These are phyloP conservation scores for Falcaria lacertinaria DNA, from an alignment of 2,888 invertebrate species.

Conservation along the genomic window DNA sequence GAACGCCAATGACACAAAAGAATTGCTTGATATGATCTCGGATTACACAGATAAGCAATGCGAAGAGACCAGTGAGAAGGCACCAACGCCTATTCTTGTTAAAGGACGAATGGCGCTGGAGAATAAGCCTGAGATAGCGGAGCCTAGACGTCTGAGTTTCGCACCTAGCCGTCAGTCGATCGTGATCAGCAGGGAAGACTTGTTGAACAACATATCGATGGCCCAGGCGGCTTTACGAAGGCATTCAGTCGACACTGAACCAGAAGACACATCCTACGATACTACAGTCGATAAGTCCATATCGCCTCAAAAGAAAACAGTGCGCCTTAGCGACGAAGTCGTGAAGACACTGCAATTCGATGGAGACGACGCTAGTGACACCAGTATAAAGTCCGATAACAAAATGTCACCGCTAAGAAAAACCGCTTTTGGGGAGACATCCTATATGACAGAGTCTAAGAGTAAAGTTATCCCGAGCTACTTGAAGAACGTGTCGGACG, in stretches of 20 bases:
- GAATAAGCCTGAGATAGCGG: slow-evolving; percentile 17
- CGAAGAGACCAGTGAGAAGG: slow-evolving; percentile 7
- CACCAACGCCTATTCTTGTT: background rate
- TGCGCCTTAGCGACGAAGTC: slow-evolving; percentile 46
- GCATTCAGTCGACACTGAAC: slow-evolving; percentile 39
- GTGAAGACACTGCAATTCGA: slow-evolving; percentile 63
- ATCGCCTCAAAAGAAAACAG: slow-evolving; percentile 17
- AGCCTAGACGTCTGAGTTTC: slow-evolving; percentile 30
- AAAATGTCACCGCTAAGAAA: slow-evolving; percentile 46
- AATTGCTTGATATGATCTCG: slow-evolving; percentile 52
- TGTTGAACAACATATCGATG: slow-evolving; percentile 54
- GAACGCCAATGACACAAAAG: slow-evolving; percentile 50
- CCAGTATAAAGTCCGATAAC: slow-evolving; percentile 19
- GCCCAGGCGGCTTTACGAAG: slow-evolving; percentile 49
- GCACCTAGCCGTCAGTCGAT: slow-evolving; percentile 41
- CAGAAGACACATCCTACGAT: slow-evolving; percentile 29
- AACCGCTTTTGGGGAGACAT: slow-evolving; percentile 45
- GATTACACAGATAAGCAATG: slow-evolving; percentile 43
- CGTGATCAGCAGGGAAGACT: slow-evolving; percentile 46
- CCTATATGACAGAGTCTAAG: slow-evolving; percentile 41
- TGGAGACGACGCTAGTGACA: slow-evolving; percentile 41
- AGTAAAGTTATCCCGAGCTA: slow-evolving; percentile 56
- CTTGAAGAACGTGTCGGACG: slow-evolving; percentile 49
- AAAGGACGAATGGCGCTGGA: slow-evolving; percentile 20
- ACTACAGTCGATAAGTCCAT: slow-evolving; percentile 11